phyloP scores from a whole-genome alignment of 1,140 invertebrate genomes.

The Cryptotermes secundus region DNA sequence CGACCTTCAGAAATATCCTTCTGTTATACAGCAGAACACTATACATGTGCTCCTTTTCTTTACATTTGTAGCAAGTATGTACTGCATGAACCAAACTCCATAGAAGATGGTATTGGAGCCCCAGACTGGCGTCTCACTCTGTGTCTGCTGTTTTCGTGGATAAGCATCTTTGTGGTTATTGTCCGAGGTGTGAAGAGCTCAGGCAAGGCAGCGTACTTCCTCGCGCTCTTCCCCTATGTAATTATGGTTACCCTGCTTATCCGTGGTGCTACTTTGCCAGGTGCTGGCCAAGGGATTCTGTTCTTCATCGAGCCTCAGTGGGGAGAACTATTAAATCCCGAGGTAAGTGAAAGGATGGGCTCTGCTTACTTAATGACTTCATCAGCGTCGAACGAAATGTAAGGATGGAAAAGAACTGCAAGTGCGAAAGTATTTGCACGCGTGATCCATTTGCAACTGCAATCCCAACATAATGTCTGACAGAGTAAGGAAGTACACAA shows the following conservation, averaged over 20 bases:
- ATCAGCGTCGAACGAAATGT: no score
- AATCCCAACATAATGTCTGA: no score
- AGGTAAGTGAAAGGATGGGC: constrained; percentile 48
- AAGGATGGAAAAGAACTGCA: no score
- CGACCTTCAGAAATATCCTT: no score
- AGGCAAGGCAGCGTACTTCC: constrained; percentile 78
- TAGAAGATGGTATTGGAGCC: constrained; percentile 69
- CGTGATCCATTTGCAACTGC: no score
- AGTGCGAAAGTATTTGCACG: no score
- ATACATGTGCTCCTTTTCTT: background rate
- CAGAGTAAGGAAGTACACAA: no score
- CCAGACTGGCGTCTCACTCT: constrained; percentile 75
- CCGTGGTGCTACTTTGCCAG: constrained; percentile 71
- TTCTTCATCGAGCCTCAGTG: constrained; percentile 76
- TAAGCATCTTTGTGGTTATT: constrained; percentile 73
- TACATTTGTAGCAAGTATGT: constrained; percentile 59
- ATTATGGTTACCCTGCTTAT: constrained; percentile 76
- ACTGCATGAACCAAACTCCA: constrained; percentile 63
- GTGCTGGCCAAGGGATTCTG: constrained; percentile 71
- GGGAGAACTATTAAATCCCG: constrained; percentile 63
- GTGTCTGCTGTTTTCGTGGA: constrained; percentile 74
- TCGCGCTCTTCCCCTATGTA: constrained; percentile 83
- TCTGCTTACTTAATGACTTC: no score
- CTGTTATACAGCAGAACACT: no score
- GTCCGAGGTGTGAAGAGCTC: constrained; percentile 76